phyloP scores from a whole-genome alignment of 2,888 invertebrate species.

The Acrocyrtus sp. region DNA sequence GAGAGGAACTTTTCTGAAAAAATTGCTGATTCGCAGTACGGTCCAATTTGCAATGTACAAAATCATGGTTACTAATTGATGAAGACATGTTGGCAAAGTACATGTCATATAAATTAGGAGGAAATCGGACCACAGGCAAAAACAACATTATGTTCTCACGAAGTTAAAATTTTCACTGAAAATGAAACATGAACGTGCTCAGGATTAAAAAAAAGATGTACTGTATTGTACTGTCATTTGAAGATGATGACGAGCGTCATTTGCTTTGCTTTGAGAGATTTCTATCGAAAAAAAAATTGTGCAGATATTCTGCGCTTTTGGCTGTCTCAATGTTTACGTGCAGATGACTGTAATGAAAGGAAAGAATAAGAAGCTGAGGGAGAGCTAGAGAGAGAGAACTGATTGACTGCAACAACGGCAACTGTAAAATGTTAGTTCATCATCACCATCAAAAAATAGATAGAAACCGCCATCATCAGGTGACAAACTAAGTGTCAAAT shows the following conservation, averaged over 20 bases:
- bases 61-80: constrained; percentile 49
- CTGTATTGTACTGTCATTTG: constrained; percentile 43
- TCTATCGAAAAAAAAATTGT: constrained; percentile 8
- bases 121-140: constrained; percentile 56
- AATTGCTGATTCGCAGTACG: constrained; percentile 27
- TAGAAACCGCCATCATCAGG: constrained; percentile 42
- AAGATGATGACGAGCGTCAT: too few species aligned
- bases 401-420: constrained; percentile 41
- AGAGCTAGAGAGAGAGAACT: constrained; percentile 15
- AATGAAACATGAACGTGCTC: constrained; percentile 31
- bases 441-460: constrained; percentile 20
- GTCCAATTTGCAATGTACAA: constrained; percentile 45
- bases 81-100: constrained; percentile 56
- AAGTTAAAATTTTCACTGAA: constrained; percentile 25
- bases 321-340: constrained; percentile 1
- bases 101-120: constrained; percentile 51
- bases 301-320: neutral
- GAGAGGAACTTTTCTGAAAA: too few species aligned
- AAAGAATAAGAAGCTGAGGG: constrained; percentile 16
- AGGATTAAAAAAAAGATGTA: constrained; percentile 14
- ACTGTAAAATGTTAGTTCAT: constrained; percentile 23
- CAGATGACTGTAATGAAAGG: constrained; percentile 26
- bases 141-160: constrained; percentile 47
- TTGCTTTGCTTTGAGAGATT: too few species aligned
- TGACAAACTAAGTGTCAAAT: constrained; percentile 51